phyloP scores from a whole-genome alignment of 2,888 invertebrate genomes.

The Caenorhabditis sp. region DNA sequence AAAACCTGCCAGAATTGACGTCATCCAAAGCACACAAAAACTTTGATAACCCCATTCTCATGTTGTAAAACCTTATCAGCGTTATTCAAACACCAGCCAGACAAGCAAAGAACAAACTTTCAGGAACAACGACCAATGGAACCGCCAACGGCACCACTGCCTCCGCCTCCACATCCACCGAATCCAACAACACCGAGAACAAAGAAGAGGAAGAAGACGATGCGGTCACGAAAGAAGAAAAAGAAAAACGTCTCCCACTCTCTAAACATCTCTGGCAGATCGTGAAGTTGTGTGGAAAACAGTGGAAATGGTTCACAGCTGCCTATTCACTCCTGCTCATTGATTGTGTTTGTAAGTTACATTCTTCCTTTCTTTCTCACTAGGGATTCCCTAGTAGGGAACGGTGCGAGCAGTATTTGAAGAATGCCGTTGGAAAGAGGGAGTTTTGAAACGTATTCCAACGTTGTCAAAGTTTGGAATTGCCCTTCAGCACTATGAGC shows the following conservation, averaged over 20 bases:
- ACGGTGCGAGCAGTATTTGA: too few relatives aligned
- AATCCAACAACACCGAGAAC: slow-evolving; percentile 12
- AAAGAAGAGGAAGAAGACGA: slow-evolving; percentile 60
- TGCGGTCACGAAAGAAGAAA: slow-evolving; percentile 55
- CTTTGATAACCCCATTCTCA: not conserved
- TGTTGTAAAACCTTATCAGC: not conserved
- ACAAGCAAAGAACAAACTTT: not conserved
- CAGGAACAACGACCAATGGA: slow-evolving; percentile 14
- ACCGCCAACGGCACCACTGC: not conserved
- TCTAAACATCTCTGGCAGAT: slow-evolving; percentile 54
- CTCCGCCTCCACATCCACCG: slow-evolving; percentile 1
- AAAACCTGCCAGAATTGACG: not conserved
- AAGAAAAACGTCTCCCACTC: slow-evolving; percentile 57
- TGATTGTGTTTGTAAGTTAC: slow-evolving; percentile 49
- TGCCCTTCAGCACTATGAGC: too few relatives aligned
- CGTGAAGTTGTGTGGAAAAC: slow-evolving; percentile 49
- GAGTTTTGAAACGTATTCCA: too few relatives aligned
- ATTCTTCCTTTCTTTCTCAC: too few relatives aligned
- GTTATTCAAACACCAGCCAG: not conserved
- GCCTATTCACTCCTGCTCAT: slow-evolving; percentile 49
- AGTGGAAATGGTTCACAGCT: slow-evolving; percentile 61
- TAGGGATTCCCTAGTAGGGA: too few relatives aligned
- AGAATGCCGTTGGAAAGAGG: too few relatives aligned
- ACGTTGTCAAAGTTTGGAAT: too few relatives aligned
- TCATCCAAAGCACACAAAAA: not conserved